A percentile compares a stretch with the other conserved stretches of the same genome.
These are phyloP conservation scores for Ips nitidus DNA, from an alignment of 1,140 invertebrate genomes.

Conservation along the genomic window DNA sequence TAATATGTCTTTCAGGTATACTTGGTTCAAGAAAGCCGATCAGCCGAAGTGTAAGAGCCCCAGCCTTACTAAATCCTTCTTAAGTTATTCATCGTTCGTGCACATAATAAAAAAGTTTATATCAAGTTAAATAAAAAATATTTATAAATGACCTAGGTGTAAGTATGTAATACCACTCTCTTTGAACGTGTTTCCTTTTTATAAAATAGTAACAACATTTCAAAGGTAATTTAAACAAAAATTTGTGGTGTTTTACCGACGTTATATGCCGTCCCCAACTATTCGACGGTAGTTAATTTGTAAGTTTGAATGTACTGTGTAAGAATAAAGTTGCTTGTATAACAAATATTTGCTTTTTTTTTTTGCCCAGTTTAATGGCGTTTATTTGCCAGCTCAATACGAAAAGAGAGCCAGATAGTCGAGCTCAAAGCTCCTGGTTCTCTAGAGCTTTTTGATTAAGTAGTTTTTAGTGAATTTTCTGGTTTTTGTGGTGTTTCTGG, in stretches of 20 bases:
- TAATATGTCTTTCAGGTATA: conserved; percentile 59
- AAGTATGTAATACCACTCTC: conserved; percentile 36
- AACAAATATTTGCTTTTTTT: background rate
- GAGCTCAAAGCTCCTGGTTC: too few relatives aligned
- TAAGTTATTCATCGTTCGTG: conserved; percentile 36
- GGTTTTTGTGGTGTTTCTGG: too few relatives aligned
- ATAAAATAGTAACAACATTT: conserved; percentile 31
- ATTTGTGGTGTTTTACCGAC: conserved; percentile 31
- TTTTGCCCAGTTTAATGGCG: too few relatives aligned
- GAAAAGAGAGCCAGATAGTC: too few relatives aligned
- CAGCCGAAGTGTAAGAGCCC: conserved; percentile 43
- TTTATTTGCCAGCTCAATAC: too few relatives aligned
- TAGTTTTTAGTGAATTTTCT: too few relatives aligned
- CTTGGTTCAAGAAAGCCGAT: conserved; percentile 76
- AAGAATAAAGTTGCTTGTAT: conserved; percentile 38
- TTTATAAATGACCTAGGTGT: conserved; percentile 31
- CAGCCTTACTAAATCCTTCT: conserved; percentile 21
- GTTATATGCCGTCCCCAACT: conserved; percentile 9
- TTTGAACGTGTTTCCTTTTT: conserved; percentile 29
- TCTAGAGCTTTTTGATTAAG: too few relatives aligned
- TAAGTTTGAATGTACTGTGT: conserved; percentile 38
- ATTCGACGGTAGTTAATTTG: conserved; percentile 26
- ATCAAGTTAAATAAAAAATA: conserved; percentile 27
- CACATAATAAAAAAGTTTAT: conserved; percentile 35
- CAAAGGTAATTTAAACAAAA: conserved; percentile 16